Evolutionary conservation across 2,113 vertebrate species (phyloP), one percentile per base, ranked within the genome.

Genomic region (Chitala chitala): DNA sequence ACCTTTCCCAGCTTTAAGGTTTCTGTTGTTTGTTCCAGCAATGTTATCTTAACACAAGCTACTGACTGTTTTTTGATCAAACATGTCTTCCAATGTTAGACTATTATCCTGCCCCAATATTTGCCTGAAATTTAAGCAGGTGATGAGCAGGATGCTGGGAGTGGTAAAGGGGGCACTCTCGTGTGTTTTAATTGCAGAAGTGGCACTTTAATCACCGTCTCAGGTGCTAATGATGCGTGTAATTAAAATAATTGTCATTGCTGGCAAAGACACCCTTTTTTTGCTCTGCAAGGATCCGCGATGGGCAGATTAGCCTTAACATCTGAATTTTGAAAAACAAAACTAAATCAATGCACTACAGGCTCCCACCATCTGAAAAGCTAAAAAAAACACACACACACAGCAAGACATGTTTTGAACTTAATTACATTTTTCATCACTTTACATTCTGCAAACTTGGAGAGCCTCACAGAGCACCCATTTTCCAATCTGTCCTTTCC

Each of bases 1-100:
- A 90, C 89, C 89, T 90, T 89, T 87, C 80, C 74, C 78, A 77
- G 83, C 82, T 84, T 87, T 86, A 74, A 85, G 82, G 83, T 83
- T 84, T 79, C 80, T 83, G 81, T 80, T 83, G 81, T 83, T 89
- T 86, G 82, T 85, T 84, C 76, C 77, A 55, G 80, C 74, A 70
- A 78, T 81, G 85, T 88, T 84, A 83, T 84, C 82, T 87, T 78
- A 83, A 85, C 82, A 81, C 76, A 48, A 73, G 78, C 75, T 76
- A 80, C 6, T 76, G 74, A 79, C 74, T 75, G 76, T 75, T 74
- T 75, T 82, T 82, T 86, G 83, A 86, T 84, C 85, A 85, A 87
- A 87, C 80, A 82, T 87, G 81, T 84, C 79, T 77, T 82, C 82
- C 63, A 56, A 81, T 74, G 82, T 83, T 79, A 85, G 77, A 79